Evolutionary conservation across 2,797 vertebrate species (phyloP), one percentile per base, ranked within the genome.

Genomic region (Apogon hyalosoma): DNA sequence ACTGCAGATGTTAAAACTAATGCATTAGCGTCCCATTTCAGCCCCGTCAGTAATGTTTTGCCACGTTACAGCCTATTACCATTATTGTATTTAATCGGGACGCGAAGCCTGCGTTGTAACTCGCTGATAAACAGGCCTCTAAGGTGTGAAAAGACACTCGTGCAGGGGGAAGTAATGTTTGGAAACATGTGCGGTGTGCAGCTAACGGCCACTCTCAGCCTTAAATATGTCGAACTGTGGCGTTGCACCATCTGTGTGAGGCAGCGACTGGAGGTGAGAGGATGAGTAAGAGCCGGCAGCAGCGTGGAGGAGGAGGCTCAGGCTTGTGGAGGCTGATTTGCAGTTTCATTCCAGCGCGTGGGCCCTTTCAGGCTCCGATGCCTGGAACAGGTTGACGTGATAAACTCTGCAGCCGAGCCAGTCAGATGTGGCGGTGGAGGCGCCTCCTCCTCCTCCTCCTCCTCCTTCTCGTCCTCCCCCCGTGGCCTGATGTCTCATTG

Each of bases 301-400:
- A 46, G 69, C 62, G 87, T 76, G 75, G 87, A 89, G 86, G 88
- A 84, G 81, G 88, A 84, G 81, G 87, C 76, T 83, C 58, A 11
- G 77, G 80, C 82, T 72, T 80, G 77, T 82, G 83, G 84, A 89
- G 84, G 77, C 80, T 87, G 88, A 88, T 87, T 82, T 86, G 89
- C 78, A 70, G 88, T 84, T 86, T 69, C 76, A 79, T 82, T 87
- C 89, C 84, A 88, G 80, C 63, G 79, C 80, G 87, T 90, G 84
- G 87, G 85, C 82, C 84, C 73, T 80, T 84, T 87, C 77, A 81
- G 82, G 82, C 82, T 85, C 82, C 41, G 85, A 65, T 75, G 79
- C 75, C 80, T 86, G 82, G 75, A 86, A 82, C 87, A 81, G 83
- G 86, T 86, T 80, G 87, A 84, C 51, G 80, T 81, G 86, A 88